Base-by-base conservation (phyloP, 2,888 invertebrate species). In the Stenichneumon culpator region DNA sequence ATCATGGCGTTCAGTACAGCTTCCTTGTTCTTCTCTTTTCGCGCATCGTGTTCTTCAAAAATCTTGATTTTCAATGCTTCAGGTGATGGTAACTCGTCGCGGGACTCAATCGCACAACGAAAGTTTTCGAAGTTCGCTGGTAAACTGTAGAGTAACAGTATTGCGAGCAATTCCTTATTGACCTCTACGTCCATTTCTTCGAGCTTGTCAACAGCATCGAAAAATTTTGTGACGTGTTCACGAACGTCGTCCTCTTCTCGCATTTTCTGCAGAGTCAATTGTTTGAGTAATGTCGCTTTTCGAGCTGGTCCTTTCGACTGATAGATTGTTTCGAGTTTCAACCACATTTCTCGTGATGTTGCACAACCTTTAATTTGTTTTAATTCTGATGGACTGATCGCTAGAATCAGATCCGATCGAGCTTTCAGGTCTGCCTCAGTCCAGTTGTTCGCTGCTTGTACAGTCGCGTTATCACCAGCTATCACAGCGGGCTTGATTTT, bases 31-130 rank as follows among this genome's bases (percentile, higher is more conserved):
- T 32, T 63, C 1, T 32, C 63, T 52, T 72, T 67, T 50, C 77
- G 39, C 4, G 82, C 57, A 7, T 78, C 69, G n/a, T 16, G 19
- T 68, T 83, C 83, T 3, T 73, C 70, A 9, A 83, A 32, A 50
- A 83, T 74, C 36, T 83, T 83, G 3, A 74, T 22, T 52, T 73
- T 79, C 14, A 83, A 50, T 14, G 16, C 39, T 47, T 83, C 52
- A 6, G 74, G 57, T 22, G 36, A 63, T 9, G 73, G 69, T n/a
- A 83, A 36, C 0, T 39, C 69, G 63, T 83, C 74, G 25, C 74
- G 68, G 22, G 68, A 16, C 22, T 52, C 67, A 2, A 69, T 70
- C 2, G 39, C 39, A 39, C 39, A 39, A 39, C 11, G 1, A 39
- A 39, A 39, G 39, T 52, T 52, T 6, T 50, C 75, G 52, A 25